Conservation (phyloP, 2,113 vertebrate genomes). For the Lepisosteus osseus region DNA sequence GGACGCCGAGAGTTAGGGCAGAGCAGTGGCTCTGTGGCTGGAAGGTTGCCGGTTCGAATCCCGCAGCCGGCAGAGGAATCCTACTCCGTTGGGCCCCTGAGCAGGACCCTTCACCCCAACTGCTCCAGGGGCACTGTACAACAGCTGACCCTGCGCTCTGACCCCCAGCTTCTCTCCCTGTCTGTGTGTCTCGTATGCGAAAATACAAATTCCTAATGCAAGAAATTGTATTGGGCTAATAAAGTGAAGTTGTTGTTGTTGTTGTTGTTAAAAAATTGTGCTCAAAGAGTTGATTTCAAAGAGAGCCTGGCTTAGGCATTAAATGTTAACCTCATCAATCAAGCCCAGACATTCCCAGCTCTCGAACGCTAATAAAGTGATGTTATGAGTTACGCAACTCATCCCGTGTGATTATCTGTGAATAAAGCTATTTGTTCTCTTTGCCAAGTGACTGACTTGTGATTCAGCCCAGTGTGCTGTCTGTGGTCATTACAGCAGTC, state of each 20-base stretch:
- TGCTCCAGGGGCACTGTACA: too few species aligned
- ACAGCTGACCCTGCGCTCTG: too few species aligned
- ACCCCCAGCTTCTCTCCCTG: too few species aligned
- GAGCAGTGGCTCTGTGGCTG: slow-evolving; percentile 29
- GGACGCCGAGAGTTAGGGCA: slow-evolving; percentile 38
- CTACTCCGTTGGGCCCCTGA: too few species aligned
- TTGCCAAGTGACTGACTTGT: slow-evolving; percentile 29
- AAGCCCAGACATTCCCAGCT: too few species aligned
- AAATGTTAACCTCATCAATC: not conserved
- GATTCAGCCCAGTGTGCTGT: slow-evolving; percentile 26
- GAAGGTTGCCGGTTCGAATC: too few species aligned
- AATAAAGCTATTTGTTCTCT: slow-evolving; percentile 20
- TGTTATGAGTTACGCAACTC: not conserved
- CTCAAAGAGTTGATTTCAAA: not conserved
- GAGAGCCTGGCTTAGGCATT: not conserved
- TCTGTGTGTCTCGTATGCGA: not conserved
- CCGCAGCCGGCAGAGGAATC: too few species aligned
- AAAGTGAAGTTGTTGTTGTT: not conserved
- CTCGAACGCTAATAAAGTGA: too few species aligned
- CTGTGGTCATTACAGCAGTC: slow-evolving; percentile 12
- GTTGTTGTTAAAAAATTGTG: not conserved
- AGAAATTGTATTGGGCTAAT: too few species aligned
- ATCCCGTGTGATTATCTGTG: not conserved
- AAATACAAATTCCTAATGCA: not conserved
- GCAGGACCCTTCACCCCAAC: too few species aligned